Base-by-base conservation (phyloP, 1,140 invertebrate genomes). In the Leptinotarsa defecta region DNA sequence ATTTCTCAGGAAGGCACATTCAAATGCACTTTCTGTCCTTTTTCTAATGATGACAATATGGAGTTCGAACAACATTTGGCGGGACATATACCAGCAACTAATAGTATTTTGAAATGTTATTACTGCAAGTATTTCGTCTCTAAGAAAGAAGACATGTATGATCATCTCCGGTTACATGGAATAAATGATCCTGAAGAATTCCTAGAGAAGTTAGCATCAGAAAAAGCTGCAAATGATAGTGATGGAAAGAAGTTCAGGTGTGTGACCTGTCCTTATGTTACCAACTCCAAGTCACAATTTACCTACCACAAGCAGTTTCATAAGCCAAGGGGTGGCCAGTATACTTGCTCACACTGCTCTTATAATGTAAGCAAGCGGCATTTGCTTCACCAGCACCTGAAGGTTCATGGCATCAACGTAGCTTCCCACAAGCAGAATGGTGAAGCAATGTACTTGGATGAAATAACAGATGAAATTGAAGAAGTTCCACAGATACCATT, bases 231-330 rank as follows among this genome's bases (percentile, higher is more conserved):
- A 17, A 78, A 77, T 43, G 76, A 77, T 65, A 75, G 77, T n/a
- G 57, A 78, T 52, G 84, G 85, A 2, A 91, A 90, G 81, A 88
- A 91, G 74, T 92, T 93, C 83, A 89, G 89, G 80, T 95, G 94
- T 81, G 87, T 88, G 0, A 87, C 90, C 62, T 95, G 94, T 84
- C 94, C 94, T 0, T 95, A 94, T 83, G 92, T 92, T 75, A 94
- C 92, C 34, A 93, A 94, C 81, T 94, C 92, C 82, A 94, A 94
- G 84, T 93, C 93, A 62, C 94, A 96, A 83, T 94, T 92, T 81
- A 89, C 93, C 77, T 94, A 95, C 84, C 94, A 96, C 80, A 92
- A 93, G 79, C 94, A 96, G 83, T 94, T 96, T 82, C 94, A 96
- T 83, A 89, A 92, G 61, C 89, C 92, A 6, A 89, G 91, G 70